A percentile compares a stretch with the other conserved stretches of the same genome.
Conservation (phyloP, 2,113 vertebrate species). For the Struthidea cinerea region DNA sequence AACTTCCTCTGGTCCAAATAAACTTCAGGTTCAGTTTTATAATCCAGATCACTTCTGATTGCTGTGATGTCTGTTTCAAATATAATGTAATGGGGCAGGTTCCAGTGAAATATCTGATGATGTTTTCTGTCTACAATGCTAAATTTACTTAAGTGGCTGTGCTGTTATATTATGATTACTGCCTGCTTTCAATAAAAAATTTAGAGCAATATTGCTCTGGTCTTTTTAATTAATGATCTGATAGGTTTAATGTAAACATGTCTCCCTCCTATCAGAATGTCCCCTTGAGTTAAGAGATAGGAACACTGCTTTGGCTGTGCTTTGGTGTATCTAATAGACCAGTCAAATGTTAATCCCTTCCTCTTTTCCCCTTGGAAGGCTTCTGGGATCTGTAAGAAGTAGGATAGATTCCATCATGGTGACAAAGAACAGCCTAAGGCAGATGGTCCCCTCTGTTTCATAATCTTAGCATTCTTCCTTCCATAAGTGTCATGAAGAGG, state of each 20-base stretch:
- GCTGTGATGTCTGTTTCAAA: not conserved
- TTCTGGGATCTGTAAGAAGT: not conserved
- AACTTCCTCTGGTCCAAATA: not conserved
- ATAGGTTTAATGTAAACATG: not conserved
- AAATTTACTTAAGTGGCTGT: not conserved
- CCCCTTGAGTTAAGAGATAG: not conserved
- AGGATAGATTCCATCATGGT: not conserved
- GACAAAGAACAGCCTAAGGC: not conserved
- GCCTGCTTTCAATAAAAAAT: not conserved
- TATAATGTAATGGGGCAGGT: not conserved
- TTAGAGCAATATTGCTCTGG: not conserved
- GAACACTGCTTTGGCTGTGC: not conserved
- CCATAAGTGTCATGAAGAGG: not conserved
- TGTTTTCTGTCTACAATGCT: not conserved
- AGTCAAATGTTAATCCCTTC: not conserved
- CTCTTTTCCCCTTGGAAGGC: not conserved
- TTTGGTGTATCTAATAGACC: not conserved
- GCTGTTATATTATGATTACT: not conserved
- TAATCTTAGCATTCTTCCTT: not conserved
- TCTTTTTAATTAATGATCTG: not conserved
- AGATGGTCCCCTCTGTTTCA: not conserved
- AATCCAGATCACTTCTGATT: not conserved
- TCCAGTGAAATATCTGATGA: not conserved
- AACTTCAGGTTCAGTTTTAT: not conserved
- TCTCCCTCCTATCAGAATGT: not conserved